Evolutionary conservation across 2,888 invertebrate species (phyloP).

Genomic region (Lordiphosa andalusiaca): DNA sequence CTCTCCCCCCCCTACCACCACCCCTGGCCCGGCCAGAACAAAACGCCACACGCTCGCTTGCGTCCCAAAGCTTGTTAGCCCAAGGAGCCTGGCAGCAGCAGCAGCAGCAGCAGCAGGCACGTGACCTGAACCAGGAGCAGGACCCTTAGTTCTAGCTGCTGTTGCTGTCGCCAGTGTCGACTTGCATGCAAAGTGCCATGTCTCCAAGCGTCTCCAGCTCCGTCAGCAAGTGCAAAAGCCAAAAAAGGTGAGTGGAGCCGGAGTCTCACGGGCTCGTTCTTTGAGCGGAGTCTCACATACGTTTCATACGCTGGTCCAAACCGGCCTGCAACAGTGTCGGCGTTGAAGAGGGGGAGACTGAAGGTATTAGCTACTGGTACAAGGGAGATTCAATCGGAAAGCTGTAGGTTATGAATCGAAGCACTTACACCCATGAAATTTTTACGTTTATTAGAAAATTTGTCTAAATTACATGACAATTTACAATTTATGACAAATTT

Average conservation of each 20-base stretch:
- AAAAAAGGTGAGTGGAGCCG: constrained; percentile 32
- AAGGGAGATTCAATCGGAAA: no score
- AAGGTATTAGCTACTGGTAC: no score
- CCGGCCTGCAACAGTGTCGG: no score
- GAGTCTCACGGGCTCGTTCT: background rate
- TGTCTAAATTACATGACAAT: no score
- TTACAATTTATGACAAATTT: no score
- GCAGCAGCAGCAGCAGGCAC: constrained; percentile 34
- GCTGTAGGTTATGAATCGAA: no score
- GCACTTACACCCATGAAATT: no score
- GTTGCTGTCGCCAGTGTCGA: constrained; percentile 32
- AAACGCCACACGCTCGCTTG: constrained; percentile 46
- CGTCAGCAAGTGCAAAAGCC: constrained; percentile 24
- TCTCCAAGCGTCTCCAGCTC: constrained; percentile 3
- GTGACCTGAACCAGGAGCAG: constrained; percentile 42
- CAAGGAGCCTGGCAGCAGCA: constrained; percentile 29
- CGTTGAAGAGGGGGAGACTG: no score
- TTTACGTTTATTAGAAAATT: no score
- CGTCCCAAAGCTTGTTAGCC: constrained; percentile 63
- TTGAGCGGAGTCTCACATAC: constrained; percentile 8
- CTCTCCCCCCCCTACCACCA: constrained; percentile 3
- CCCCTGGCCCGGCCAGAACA: constrained; percentile 7
- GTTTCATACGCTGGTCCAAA: background rate
- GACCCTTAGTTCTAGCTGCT: constrained; percentile 1
- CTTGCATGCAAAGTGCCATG: constrained; percentile 50